Base-by-base conservation (phyloP, 2,888 invertebrate species). In the Holacanthella duospinosa region DNA sequence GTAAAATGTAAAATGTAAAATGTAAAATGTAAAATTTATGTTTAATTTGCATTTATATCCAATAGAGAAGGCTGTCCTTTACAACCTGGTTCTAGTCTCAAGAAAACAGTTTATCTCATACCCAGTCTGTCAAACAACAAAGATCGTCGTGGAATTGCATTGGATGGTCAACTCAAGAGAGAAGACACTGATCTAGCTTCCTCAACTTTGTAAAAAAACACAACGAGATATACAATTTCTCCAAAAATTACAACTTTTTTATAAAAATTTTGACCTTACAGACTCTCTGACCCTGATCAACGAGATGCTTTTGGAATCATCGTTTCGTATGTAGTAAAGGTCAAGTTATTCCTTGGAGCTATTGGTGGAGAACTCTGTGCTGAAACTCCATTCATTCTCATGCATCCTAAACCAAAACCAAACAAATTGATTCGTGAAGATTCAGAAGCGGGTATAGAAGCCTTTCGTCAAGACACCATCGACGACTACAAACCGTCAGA, bases 281-380 rank as follows among this genome's bases (percentile, higher is more conserved):
- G 86, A 64, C 78, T 87, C 66, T 83, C 85, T 36, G 82, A 84
- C 68, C 86, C 89, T 16, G 91, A 92, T 74, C 86, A 89, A 74
- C 86, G 91, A 67, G 94, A 95, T 78, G 89, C 91, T 59, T 92
- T 95, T 76, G 95, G 95, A 65, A 94, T 95, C 74, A 87, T 95
- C 71, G 93, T 96, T 16, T 93, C 93, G 48, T 96, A 96, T 81
- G 89, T 89, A 63, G 91, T 91, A 44, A 95, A 94, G 80, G 92
- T 94, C 60, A 93, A 94, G 79, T 82, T 96, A 59, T 93, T 92
- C 78, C 82, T 96, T 70, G 94, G 92, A 25, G 92, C 94, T 57
- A 82, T 95, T 70, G 92, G 90, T 65, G 94, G 95, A 3, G 94
- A 95, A 79, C 80, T 96, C 56, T 85, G 88, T 29, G 93, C 94